Conservation (phyloP, 2,888 invertebrate genomes). For the Halictus quadricinctus region DNA sequence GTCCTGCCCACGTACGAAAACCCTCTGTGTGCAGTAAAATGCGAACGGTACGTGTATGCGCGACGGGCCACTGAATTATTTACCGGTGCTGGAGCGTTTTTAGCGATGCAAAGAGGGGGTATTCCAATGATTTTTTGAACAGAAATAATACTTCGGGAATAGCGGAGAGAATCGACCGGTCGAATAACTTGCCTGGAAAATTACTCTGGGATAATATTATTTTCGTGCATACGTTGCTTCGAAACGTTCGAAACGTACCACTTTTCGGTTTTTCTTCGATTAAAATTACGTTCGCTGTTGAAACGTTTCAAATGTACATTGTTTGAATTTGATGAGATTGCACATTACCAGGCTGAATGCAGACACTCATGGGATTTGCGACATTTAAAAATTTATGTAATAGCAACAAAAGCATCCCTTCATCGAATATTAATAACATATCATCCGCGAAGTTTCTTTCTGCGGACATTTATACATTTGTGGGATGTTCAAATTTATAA, state of each 20-base stretch:
- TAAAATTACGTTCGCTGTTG: background rate
- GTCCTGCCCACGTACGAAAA: constrained; percentile 62
- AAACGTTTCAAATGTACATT: background rate
- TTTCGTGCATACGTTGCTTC: background rate
- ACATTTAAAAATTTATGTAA: background rate
- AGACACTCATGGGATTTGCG: too few relatives aligned
- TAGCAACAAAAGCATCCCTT: background rate
- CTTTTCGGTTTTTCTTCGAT: background rate
- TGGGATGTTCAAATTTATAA: too few relatives aligned
- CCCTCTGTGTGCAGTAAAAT: constrained; percentile 39
- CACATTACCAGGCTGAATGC: too few relatives aligned
- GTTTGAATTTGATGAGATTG: background rate
- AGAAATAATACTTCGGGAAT: constrained; percentile 1
- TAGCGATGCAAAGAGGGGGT: background rate
- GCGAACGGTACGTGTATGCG: constrained; percentile 16
- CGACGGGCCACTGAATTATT: constrained; percentile 41
- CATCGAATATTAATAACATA: background rate
- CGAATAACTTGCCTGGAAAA: background rate
- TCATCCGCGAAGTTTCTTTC: too few relatives aligned
- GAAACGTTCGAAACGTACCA: background rate
- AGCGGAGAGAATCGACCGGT: background rate
- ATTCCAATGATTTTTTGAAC: background rate
- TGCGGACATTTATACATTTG: too few relatives aligned
- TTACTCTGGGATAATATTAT: background rate
- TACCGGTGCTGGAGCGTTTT: background rate